phyloP scores from a whole-genome alignment of 2,113 vertebrate species.

The Stigmatopora nigra region DNA sequence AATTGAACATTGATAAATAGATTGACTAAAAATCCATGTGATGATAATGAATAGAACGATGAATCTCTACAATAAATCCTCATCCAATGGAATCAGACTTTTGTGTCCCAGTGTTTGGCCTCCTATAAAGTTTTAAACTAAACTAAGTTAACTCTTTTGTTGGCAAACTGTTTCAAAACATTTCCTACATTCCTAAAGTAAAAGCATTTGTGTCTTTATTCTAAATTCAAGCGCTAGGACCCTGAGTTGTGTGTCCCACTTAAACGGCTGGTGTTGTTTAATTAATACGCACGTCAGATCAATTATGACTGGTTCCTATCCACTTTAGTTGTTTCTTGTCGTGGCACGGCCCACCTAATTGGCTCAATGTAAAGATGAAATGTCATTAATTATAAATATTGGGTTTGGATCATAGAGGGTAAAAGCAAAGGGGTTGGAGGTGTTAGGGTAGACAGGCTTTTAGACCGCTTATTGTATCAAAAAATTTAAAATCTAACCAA shows the following conservation, averaged over 20 bases:
- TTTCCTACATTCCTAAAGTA: neutral
- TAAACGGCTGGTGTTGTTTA: slow-evolving; percentile 43
- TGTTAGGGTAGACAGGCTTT: too few species aligned
- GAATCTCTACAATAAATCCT: neutral
- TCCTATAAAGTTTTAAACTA: too few species aligned
- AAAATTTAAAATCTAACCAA: too few species aligned
- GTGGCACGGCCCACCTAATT: slow-evolving; percentile 47
- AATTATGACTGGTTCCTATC: slow-evolving; percentile 54
- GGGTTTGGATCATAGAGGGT: neutral
- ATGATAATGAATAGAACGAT: neutral
- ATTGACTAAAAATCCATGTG: neutral
- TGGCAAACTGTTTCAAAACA: neutral
- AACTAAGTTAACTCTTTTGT: too few species aligned
- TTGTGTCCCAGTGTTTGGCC: too few species aligned
- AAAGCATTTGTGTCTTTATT: neutral
- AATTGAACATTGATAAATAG: neutral
- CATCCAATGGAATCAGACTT: neutral
- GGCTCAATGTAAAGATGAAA: slow-evolving; percentile 14
- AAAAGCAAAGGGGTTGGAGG: neutral
- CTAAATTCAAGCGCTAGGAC: slow-evolving; percentile 34
- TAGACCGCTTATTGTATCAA: too few species aligned
- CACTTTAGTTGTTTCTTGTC: slow-evolving; percentile 36
- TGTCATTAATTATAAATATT: slow-evolving; percentile 19
- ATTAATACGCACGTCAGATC: slow-evolving; percentile 54
- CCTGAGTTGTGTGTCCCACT: slow-evolving; percentile 39